Evolutionary conservation across 2,888 invertebrate genomes (phyloP).

Genomic region (Habroteleia sp.): DNA sequence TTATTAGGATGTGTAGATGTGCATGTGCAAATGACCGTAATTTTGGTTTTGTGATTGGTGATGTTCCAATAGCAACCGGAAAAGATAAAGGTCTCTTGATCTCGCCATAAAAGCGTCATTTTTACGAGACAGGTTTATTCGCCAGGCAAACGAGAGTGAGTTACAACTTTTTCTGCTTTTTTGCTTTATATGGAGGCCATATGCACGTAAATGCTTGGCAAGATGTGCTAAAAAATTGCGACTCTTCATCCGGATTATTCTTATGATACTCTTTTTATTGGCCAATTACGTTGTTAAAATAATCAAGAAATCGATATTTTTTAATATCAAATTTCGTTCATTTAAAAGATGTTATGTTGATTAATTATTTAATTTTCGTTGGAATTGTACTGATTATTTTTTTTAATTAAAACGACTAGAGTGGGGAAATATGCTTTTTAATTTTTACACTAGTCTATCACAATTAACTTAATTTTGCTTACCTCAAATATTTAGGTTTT

Average conservation of each 20-base stretch:
- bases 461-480: too few species aligned
- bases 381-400: too few species aligned
- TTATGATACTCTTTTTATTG: constrained; percentile 17
- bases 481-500: too few species aligned
- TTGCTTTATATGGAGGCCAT: constrained; percentile 12
- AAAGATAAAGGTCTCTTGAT: constrained; percentile 46
- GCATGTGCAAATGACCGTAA: background rate
- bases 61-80: constrained; percentile 15
- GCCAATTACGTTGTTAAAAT: constrained; percentile 2
- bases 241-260: constrained; percentile 2
- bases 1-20: too few species aligned
- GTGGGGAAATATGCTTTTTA: too few species aligned
- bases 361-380: too few species aligned
- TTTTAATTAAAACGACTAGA: too few species aligned
- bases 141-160: constrained; percentile 33
- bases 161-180: constrained; percentile 24
- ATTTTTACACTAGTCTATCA: too few species aligned
- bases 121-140: constrained; percentile 51
- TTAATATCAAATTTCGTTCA: too few species aligned
- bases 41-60: constrained; percentile 15
- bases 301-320: too few species aligned
- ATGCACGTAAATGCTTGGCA: constrained; percentile 7
- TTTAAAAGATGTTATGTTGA: too few species aligned
- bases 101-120: constrained; percentile 47
- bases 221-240: constrained; percentile 16